A percentile compares a stretch with the other conserved stretches of the same genome.
Evolutionary conservation across 2,113 vertebrate genomes (phyloP).

Genomic region (Ciconia maguari): DNA sequence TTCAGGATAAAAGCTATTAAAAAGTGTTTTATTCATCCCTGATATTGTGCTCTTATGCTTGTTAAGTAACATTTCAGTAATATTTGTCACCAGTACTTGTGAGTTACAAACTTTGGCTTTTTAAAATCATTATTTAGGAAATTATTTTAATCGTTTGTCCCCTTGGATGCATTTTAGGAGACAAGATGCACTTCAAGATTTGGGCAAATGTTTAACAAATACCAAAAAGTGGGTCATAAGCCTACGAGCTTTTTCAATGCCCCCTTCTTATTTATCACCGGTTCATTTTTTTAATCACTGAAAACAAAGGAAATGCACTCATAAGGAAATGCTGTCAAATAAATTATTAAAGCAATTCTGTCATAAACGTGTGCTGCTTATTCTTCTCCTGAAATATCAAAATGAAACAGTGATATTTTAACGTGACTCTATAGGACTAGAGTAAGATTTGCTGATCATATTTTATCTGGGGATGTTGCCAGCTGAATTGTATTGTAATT

Average conservation of each 20-base stretch:
- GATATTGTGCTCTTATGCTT: not conserved
- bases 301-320: not conserved
- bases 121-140: not conserved
- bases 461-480: not conserved
- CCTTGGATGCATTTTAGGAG: not conserved
- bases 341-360: conserved; percentile 2
- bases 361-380: not conserved
- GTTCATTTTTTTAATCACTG: not conserved
- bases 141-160: not conserved
- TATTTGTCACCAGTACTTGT: not conserved
- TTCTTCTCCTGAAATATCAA: not conserved
- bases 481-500: not conserved
- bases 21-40: not conserved
- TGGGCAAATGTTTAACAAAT: not conserved
- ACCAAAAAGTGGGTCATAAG: not conserved
- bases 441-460: not conserved
- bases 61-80: not conserved
- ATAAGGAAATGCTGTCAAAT: not conserved
- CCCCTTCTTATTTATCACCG: not conserved
- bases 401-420: not conserved
- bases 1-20: not conserved
- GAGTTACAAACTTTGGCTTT: not conserved
- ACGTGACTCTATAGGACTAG: not conserved
- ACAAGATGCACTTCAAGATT: not conserved
- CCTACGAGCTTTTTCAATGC: not conserved